Base-by-base conservation (phyloP, 2,113 vertebrate species). In the Procavia capensis region DNA sequence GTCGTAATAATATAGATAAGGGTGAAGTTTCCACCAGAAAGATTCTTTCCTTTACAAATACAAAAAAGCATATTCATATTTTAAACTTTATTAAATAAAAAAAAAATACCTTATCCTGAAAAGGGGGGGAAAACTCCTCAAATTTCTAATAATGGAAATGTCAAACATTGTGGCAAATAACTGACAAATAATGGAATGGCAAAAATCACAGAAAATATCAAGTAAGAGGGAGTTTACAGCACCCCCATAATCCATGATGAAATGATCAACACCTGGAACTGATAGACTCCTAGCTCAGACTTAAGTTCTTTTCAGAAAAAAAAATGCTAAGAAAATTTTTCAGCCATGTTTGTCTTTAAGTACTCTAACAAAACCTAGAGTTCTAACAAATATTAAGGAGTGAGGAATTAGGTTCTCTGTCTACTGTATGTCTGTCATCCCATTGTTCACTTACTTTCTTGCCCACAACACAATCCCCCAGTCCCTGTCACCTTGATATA, bases 31-130 rank as follows among this genome's bases (percentile, higher is more conserved):
- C 24, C 9, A 93, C 2, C 25, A 34, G 45, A 41, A 34, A 61
- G 72, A 50, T 36, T 72, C 25, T 80, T 87, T 84, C n/a, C 19
- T 85, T n/a, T 90, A 61, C 17, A 93, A 90, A 64, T 80, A 70
- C 24, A 84, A 78, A 39, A 70, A 68, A 47, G 9, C 7, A 41
- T 39, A 34, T 78, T 79, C 54, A 2, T 54, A 47, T 74, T 90
- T 89, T 78, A 59, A 68, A 34, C 54, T 45, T 84, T 72, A n/a
- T 25, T 39, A 1, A 39, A 82, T 27, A 87, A 39, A 72, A 31
- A 72, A 31, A 70, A 43, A 57, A 57, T 6, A 3, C 2, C 27
- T 93, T 72, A 47, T 47, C 16, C 22, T 43, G 61, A 81, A 90
- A 61, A 57, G 39, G 2, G 17, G 14, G 17, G 17, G 3, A 54